These are phyloP conservation scores for Mus minutoides DNA, from an alignment of 2,797 vertebrate species.

Conservation along the genomic window DNA sequence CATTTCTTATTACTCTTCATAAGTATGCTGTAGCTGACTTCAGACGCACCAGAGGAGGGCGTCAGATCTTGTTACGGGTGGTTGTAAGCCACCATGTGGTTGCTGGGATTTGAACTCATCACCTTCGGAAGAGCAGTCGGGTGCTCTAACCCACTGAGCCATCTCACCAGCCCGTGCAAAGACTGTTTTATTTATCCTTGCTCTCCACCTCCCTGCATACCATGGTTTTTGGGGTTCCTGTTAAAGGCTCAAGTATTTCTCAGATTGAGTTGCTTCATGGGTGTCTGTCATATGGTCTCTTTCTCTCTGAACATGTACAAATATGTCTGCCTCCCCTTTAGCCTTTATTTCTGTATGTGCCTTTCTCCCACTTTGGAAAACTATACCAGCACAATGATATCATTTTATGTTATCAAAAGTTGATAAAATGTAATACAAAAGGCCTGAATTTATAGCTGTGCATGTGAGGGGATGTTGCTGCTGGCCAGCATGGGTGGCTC, in stretches of 20 bases:
- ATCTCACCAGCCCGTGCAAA: no score
- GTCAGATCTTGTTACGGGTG: no score
- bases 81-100: no score
- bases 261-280: neutral
- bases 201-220: neutral
- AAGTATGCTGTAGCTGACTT: no score
- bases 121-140: no score
- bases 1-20: no score
- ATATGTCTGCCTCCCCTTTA: neutral
- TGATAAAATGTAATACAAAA: neutral
- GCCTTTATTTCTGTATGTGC: neutral
- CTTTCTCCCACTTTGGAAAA: conserved; percentile 6
- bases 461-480: neutral
- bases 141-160: no score
- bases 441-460: neutral
- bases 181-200: neutral
- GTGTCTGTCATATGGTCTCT: neutral
- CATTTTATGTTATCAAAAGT: conserved; percentile 17
- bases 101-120: no score
- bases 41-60: no score
- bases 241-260: neutral
- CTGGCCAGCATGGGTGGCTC: neutral
- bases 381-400: neutral
- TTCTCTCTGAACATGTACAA: neutral
- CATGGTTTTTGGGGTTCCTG: neutral